Evolutionary conservation across 2,113 vertebrate species (phyloP).

Genomic region (Tupaia chinensis): DNA sequence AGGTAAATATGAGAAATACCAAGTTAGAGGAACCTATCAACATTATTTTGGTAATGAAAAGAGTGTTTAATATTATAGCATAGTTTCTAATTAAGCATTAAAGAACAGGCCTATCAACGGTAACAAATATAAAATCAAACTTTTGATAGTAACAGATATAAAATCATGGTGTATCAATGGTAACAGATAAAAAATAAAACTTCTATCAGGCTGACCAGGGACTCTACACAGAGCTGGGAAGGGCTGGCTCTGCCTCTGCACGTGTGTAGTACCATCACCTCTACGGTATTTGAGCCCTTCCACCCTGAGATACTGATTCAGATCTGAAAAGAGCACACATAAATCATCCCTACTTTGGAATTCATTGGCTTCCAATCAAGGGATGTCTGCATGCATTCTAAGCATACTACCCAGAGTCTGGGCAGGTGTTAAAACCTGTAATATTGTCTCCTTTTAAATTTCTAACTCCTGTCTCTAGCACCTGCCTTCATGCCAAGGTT

Average conservation of each 20-base stretch:
- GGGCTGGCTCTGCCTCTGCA: background rate
- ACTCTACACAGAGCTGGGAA: background rate
- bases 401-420: background rate
- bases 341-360: background rate
- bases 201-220: background rate
- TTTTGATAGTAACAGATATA: background rate
- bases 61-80: background rate
- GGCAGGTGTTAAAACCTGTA: background rate
- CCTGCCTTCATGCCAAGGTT: background rate
- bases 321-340: background rate
- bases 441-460: background rate
- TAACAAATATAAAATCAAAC: background rate
- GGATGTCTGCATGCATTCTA: background rate
- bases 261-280: background rate
- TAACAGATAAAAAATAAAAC: background rate
- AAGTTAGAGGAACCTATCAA: background rate
- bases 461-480: background rate
- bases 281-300: background rate
- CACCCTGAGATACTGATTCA: background rate
- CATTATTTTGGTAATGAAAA: background rate
- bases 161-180: background rate
- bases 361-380: background rate
- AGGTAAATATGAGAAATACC: background rate
- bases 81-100: conserved; percentile 14
- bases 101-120: background rate